phyloP scores from a whole-genome alignment of 1,140 invertebrate genomes.

The Schlechtendalia chinensis region DNA sequence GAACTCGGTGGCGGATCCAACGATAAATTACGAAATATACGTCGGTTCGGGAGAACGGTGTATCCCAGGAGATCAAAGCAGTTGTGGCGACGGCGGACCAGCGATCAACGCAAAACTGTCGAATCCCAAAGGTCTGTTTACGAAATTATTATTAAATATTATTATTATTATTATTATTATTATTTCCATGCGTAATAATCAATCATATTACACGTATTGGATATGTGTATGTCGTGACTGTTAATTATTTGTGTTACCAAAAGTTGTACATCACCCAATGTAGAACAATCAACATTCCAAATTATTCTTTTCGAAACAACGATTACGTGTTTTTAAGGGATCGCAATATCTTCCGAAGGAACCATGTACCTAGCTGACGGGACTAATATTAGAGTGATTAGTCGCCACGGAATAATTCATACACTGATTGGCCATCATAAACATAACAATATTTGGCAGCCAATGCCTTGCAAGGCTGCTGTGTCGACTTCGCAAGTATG shows the following conservation, averaged over 20 bases:
- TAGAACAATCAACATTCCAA: too few species aligned
- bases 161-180: too few species aligned
- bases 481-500: constrained; percentile 67
- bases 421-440: constrained; percentile 90
- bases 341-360: constrained; percentile 85
- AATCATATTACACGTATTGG: too few species aligned
- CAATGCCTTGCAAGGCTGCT: constrained; percentile 79
- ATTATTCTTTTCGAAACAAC: too few species aligned
- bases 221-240: too few species aligned
- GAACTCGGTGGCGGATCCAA: constrained; percentile 76
- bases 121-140: constrained; percentile 84
- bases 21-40: constrained; percentile 79
- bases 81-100: constrained; percentile 90
- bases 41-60: constrained; percentile 95
- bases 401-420: constrained; percentile 86
- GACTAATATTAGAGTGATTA: constrained; percentile 87
- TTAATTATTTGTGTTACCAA: too few species aligned
- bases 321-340: constrained; percentile 60
- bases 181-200: too few species aligned
- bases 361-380: constrained; percentile 94
- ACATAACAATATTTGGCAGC: constrained; percentile 87
- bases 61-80: constrained; percentile 83
- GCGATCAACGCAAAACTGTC: constrained; percentile 86
- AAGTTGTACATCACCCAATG: too few species aligned
- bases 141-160: background rate